These are phyloP conservation scores for Frieseomelitta varia DNA, from an alignment of 1,140 invertebrate species.

Conservation along the genomic window DNA sequence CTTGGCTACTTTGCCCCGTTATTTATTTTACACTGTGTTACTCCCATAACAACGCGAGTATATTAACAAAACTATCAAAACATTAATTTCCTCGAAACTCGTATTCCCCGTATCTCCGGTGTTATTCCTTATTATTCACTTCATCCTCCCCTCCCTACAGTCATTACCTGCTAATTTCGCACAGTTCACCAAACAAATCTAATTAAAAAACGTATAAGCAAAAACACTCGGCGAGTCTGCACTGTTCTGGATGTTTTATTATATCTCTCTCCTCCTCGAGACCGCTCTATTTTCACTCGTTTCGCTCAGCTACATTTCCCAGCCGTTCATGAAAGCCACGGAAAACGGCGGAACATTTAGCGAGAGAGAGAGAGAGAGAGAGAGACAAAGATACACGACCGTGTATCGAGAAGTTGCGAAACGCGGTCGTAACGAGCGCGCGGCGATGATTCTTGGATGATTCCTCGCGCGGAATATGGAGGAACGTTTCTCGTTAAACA, in stretches of 20 bases:
- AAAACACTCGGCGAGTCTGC: background rate
- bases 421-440: background rate
- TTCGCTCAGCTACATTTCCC: background rate
- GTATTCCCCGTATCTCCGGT: background rate
- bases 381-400: background rate
- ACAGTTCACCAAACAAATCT: background rate
- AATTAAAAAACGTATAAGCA: background rate
- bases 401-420: slow-evolving; percentile 3
- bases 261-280: background rate
- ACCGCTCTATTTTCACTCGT: background rate
- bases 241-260: background rate
- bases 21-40: background rate
- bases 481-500: slow-evolving; percentile 6
- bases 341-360: background rate
- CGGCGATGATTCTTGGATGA: background rate
- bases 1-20: background rate
- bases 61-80: background rate
- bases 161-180: background rate
- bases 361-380: background rate
- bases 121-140: no score
- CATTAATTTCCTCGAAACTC: background rate
- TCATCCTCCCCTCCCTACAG: no score
- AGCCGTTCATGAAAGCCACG: background rate
- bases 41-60: background rate
- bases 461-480: background rate